These are phyloP conservation scores for Dolichotis patagonum DNA, from an alignment of 2,113 vertebrate genomes.

Conservation along the genomic window DNA sequence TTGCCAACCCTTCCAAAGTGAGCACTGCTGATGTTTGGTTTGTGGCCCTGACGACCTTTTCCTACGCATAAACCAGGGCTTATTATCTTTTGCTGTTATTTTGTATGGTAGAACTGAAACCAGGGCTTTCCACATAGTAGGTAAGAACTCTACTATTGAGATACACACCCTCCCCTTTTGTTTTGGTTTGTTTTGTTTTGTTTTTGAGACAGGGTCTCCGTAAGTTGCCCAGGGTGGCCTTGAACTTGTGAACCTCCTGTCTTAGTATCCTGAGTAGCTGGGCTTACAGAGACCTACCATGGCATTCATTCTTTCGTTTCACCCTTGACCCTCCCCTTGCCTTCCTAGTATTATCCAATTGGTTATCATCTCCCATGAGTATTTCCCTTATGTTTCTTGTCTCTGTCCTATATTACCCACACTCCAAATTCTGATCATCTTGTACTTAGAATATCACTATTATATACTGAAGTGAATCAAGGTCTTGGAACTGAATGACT, in stretches of 20 bases:
- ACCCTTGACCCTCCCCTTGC: not conserved
- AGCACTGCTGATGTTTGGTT: too few species aligned
- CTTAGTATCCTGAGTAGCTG: not conserved
- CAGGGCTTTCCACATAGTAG: not conserved
- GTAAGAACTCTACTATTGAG: not conserved
- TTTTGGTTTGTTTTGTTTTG: not conserved
- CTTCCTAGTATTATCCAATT: not conserved
- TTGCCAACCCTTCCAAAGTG: not conserved
- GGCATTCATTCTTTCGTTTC: not conserved
- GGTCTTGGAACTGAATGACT: not conserved
- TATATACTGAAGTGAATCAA: not conserved
- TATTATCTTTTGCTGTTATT: not conserved
- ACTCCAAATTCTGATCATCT: not conserved
- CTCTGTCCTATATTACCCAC: not conserved
- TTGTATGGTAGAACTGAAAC: not conserved
- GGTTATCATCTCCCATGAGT: not conserved
- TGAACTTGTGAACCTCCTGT: not conserved
- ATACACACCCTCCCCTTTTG: not conserved
- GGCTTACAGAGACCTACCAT: not conserved
- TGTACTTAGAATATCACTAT: not conserved
- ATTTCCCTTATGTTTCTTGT: slow-evolving; percentile 25
- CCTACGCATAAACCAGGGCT: not conserved
- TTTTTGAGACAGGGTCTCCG: not conserved
- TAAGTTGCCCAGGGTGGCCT: not conserved
- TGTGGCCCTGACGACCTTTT: not conserved